Base-by-base conservation (phyloP, 1,140 invertebrate genomes). In the Macrobrachium rosenbergii region DNA sequence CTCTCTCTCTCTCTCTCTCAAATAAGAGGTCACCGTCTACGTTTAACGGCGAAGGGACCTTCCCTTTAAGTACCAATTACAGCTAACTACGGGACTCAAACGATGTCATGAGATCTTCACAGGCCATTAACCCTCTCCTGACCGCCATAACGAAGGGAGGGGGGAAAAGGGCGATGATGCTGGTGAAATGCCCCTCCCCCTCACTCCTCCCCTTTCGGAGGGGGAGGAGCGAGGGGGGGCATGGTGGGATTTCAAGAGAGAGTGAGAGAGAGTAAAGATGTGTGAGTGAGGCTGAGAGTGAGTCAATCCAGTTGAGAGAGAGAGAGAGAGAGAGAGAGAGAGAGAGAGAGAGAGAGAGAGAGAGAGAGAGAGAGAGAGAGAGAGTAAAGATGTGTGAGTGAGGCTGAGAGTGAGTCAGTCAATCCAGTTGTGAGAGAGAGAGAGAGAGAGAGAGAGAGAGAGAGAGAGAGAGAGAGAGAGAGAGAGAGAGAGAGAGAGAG, bases 331-430 rank as follows among this genome's bases (percentile, higher is more conserved):
- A 72, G 67, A 72, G 67, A 37, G 28, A 37, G 28, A 37, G 28
- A 37, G 28, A 37, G 28, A 37, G 28, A 37, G 28, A 37, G 28
- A 37, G 28, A 37, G 52, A 21, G 76, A 60, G 76, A 23, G 76
- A 78, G 76, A 52, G 76, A 58, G 76, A 78, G 76, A 77, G 75
- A 77, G 75, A 77, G 75, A 77, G 75, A 77, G 75, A 77, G 75
- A 77, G 67, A 72, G 67, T 21, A 37, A 11, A 37, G 37, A 37
- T 21, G 67, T 21, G 67, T 21, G 67, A 72, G 67, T 6, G 67
- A 72, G 67, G 11, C n/a, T 21, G 67, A 69, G 67, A n/a, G n/a
- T n/a, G n/a, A n/a, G n/a, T n/a, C 69, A 62, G n/a, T n/a, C n/a
- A n/a, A n/a, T n/a, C n/a, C n/a, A 37, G 3, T 3, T 37, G 28